These are phyloP conservation scores for Eupithecia pulchellata DNA, from an alignment of 2,888 invertebrate species.

Conservation along the genomic window DNA sequence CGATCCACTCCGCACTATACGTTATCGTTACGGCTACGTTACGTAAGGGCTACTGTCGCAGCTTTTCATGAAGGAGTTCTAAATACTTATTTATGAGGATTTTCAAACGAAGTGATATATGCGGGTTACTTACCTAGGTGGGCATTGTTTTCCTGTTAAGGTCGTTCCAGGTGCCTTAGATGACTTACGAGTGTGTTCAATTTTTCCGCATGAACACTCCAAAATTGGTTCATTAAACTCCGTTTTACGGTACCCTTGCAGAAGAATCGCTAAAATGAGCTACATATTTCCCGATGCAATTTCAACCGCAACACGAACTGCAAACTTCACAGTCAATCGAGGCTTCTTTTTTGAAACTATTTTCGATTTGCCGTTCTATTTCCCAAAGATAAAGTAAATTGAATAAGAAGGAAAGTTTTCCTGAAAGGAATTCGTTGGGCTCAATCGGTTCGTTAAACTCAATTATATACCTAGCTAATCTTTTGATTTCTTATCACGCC, in stretches of 20 bases:
- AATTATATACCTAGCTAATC: slow-evolving; percentile 46
- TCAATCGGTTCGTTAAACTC: slow-evolving; percentile 46
- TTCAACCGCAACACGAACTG: slow-evolving; percentile 16
- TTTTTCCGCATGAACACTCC: no score
- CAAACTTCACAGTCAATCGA: slow-evolving; percentile 5
- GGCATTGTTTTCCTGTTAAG: neutral
- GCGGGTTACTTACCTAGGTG: neutral
- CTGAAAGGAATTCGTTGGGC: slow-evolving; percentile 32
- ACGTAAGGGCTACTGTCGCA: slow-evolving; percentile 6
- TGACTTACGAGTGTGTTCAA: no score
- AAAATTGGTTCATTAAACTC: neutral
- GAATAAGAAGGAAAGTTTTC: slow-evolving; percentile 30
- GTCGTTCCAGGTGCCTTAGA: neutral
- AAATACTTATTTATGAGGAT: neutral
- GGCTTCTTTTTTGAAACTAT: slow-evolving; percentile 11
- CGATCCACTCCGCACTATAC: slow-evolving; percentile 32
- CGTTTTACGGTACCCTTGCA: neutral
- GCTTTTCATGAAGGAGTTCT: neutral
- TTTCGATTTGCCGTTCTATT: slow-evolving; percentile 13
- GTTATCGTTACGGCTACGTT: slow-evolving; percentile 16
- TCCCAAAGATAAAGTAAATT: slow-evolving; percentile 24
- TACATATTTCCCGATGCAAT: slow-evolving; percentile 11
- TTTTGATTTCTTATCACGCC: slow-evolving; percentile 46
- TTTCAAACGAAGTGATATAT: neutral
- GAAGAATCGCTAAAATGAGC: neutral